Base-by-base conservation (phyloP, 2,888 invertebrate genomes). In the Cryptophagus acutangulus region DNA sequence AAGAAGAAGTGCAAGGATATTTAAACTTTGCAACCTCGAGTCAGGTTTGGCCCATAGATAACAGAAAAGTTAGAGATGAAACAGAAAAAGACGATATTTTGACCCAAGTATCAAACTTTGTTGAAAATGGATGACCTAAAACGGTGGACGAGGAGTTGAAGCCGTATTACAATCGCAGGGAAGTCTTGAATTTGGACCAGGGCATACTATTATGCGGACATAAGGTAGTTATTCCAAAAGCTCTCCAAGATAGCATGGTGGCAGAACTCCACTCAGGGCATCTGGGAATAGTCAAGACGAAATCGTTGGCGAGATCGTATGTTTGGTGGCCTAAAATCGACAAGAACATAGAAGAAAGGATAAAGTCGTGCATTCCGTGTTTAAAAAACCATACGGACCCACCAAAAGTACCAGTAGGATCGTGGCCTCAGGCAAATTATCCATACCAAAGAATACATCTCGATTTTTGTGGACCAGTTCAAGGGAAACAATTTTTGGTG, bases 231-330 rank as follows among this genome's bases (percentile, higher is more conserved):
- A 36, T 43, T 3, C 43, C 43, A 9, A 14, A 13, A 15, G 36
- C 24, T 4, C 17, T 43, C n/a, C 29, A 26, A 25, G 18, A 34
- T 17, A 9, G 17, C 10, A 10, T 41, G 17, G 24, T 43, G 20
- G 31, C 43, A 3, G 36, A 12, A 28, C 17, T 1, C 51, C 53
- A 18, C 40, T 55, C 3, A 46, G 46, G 17, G 57, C 62, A 8
- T 33, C 63, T 38, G 8, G 41, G 41, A 9, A 31, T 41, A 9
- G 12, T 20, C n/a, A 37, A 28, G 13, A 30, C 29, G 30, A 41
- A 41, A 28, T 8, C 29, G 25, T 8, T 24, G n/a, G 41, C 41
- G 3, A 17, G 41, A 29, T 38, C 41, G 3, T 15, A 25, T 16
- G 17, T 41, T 12, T 41, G 13, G 5, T 41, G 41, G 37, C 36